These are phyloP conservation scores for Leucozona laternaria DNA, from an alignment of 2,888 invertebrate species.

Conservation along the genomic window DNA sequence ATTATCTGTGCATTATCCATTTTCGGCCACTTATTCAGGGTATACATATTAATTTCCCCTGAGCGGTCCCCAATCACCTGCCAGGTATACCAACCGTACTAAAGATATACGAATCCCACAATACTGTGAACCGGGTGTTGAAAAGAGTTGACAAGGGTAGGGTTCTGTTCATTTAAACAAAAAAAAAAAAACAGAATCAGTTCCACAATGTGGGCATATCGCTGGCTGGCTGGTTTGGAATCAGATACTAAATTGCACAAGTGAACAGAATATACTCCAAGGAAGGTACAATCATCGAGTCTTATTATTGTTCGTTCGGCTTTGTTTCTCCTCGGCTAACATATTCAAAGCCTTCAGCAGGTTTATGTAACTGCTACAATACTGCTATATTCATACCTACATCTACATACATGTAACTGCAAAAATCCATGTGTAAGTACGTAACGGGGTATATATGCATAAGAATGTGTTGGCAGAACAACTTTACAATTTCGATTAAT, in stretches of 20 bases:
- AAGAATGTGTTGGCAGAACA: constrained; percentile 45
- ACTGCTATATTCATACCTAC: constrained; percentile 3
- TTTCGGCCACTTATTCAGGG: constrained; percentile 67
- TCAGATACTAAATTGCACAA: constrained; percentile 33
- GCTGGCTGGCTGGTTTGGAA: constrained; percentile 11
- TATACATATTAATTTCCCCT: constrained; percentile 70
- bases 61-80: constrained; percentile 37
- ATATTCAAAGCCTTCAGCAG: constrained; percentile 47
- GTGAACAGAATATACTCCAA: constrained; percentile 31
- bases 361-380: constrained; percentile 36
- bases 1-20: constrained; percentile 71
- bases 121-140: constrained; percentile 55
- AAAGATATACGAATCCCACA: neutral
- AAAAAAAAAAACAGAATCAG: neutral
- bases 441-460: neutral
- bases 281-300: constrained; percentile 26
- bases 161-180: neutral
- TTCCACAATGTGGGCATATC: constrained; percentile 18
- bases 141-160: constrained; percentile 55
- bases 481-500: constrained; percentile 74
- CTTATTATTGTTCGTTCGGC: constrained; percentile 60
- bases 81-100: neutral
- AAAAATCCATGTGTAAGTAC: constrained; percentile 26
- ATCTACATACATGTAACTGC: constrained; percentile 5
- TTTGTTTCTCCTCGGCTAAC: constrained; percentile 51